These are phyloP conservation scores for Ispidina lecontei DNA, from an alignment of 2,797 vertebrate species.

Conservation along the genomic window DNA sequence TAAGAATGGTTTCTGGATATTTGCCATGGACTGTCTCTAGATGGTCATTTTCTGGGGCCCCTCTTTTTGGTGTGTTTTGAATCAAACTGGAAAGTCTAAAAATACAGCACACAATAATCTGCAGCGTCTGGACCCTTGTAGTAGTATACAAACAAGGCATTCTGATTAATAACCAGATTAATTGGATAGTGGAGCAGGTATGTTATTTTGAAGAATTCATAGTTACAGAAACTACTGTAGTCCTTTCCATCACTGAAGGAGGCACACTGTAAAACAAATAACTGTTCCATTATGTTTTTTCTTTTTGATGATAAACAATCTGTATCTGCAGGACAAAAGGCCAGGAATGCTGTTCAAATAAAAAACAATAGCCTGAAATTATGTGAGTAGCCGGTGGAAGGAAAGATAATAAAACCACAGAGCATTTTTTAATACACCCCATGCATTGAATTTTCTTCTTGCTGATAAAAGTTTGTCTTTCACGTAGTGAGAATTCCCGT, in stretches of 20 bases:
- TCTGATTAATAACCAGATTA: constrained; percentile 46
- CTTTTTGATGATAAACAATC: constrained; percentile 12
- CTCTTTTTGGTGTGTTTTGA: constrained; percentile 75
- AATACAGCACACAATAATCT: constrained; percentile 64
- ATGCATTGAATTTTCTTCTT: not conserved
- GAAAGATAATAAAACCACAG: not conserved
- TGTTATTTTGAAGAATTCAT: constrained; percentile 33
- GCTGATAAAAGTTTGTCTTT: not conserved
- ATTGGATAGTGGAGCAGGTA: constrained; percentile 31
- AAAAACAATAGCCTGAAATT: constrained; percentile 36
- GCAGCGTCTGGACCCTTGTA: constrained; percentile 56
- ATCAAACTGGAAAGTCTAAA: constrained; percentile 77
- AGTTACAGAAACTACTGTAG: constrained; percentile 10
- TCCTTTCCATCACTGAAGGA: constrained; percentile 6
- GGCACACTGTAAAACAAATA: constrained; percentile 10
- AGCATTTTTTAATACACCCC: not conserved
- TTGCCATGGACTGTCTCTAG: constrained; percentile 74
- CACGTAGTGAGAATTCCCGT: not conserved
- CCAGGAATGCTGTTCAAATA: constrained; percentile 27
- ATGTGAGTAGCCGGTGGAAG: not conserved
- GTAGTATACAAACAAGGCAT: constrained; percentile 32
- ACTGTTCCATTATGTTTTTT: not conserved
- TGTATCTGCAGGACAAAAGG: constrained; percentile 15
- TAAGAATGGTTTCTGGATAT: constrained; percentile 77
- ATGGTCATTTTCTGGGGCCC: constrained; percentile 74